Evolutionary conservation across 2,113 vertebrate genomes (phyloP).

Genomic region (Varanus komodoensis): DNA sequence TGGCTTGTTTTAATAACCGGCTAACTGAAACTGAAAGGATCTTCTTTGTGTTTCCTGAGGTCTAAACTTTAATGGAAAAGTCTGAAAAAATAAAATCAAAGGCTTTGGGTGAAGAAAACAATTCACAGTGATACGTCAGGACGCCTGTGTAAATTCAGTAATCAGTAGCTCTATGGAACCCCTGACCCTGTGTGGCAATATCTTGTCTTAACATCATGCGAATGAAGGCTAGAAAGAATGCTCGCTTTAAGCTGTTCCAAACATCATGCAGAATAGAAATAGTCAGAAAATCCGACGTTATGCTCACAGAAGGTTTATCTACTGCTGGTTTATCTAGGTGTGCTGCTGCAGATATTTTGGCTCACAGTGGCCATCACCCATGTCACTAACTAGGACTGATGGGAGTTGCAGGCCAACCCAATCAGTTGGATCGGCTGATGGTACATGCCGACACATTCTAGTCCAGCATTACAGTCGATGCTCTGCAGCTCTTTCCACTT

Average conservation of each 20-base stretch:
- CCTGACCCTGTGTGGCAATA: background rate
- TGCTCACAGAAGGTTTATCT: background rate
- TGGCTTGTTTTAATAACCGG: background rate
- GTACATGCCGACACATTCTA: background rate
- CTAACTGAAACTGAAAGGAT: background rate
- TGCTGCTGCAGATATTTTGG: too few relatives aligned
- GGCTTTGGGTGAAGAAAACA: background rate
- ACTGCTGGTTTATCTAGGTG: too few relatives aligned
- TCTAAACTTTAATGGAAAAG: background rate
- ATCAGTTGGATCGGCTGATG: background rate
- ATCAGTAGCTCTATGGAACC: constrained; percentile 8
- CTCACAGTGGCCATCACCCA: too few relatives aligned
- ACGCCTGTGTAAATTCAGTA: background rate
- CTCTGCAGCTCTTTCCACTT: background rate
- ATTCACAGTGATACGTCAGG: background rate
- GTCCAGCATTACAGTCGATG: too few relatives aligned
- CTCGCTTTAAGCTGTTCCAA: background rate
- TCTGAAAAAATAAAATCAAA: background rate
- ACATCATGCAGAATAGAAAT: background rate
- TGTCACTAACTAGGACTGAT: too few relatives aligned
- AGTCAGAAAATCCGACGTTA: background rate
- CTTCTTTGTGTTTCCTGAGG: background rate
- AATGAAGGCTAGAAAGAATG: background rate
- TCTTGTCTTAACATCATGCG: background rate
- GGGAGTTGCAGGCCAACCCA: too few relatives aligned